Base-by-base conservation (phyloP, 2,113 vertebrate species). In the Chrysochloris asiatica region DNA sequence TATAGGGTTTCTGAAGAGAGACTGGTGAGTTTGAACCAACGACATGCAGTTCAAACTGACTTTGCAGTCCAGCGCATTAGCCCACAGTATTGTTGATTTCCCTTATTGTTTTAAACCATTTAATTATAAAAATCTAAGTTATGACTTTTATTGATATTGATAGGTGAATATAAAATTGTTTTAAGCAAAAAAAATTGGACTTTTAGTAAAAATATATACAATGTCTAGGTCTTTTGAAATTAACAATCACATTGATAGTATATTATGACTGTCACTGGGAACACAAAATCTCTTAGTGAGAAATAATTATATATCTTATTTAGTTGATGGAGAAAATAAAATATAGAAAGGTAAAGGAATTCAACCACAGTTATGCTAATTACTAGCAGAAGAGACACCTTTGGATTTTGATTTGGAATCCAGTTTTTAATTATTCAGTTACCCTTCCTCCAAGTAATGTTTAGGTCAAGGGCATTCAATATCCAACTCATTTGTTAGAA, bases 381-480 rank as follows among this genome's bases (percentile, higher is more conserved):
- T 72, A 78, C 56, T 91, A n/a, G 43, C 38, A 94, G 52, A 83
- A 94, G 93, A 92, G 43, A 75, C 8, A 82, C n/a, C 14, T 19
- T 88, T 4, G 1, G 73, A 38, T 93, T 95, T 71, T 89, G 85
- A 89, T 92, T 78, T 85, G 47, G 54, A 94, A 93, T 81, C 38
- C 30, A 3, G 16, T 95, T 87, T 93, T 76, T 95, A 88, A 92
- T 86, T 95, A 76, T 83, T 93, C 59, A 93, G 75, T 72, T 88
- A 16, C 88, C 50, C 83, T 86, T 93, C 89, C 73, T 92, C 61
- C 81, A 92, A 93, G 89, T 91, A 93, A 84, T 93, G 95, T 93
- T 94, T 92, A 96, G 83, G 80, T 95, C 91, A 93, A 94, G 92
- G 92, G 11, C 86, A 95, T 80, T 91, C 81, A 95, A 83, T 92